These are phyloP conservation scores for Pluvialis apricaria DNA, from an alignment of 2,113 vertebrate genomes.

Conservation along the genomic window DNA sequence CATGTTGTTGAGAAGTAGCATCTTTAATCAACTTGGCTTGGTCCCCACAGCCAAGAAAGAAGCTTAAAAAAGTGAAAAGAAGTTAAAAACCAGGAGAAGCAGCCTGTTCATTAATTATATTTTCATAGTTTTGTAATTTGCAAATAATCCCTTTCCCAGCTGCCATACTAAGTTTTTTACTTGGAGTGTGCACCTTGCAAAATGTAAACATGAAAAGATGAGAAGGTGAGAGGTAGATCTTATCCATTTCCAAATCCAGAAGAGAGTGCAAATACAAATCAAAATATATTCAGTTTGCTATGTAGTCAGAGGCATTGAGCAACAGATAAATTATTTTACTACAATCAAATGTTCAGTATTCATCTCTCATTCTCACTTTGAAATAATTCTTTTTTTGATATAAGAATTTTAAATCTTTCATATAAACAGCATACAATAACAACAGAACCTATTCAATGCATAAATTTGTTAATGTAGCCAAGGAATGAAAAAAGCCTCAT, in stretches of 20 bases:
- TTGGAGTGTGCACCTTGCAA: not conserved
- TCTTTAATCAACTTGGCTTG: not conserved
- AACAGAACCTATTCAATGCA: not conserved
- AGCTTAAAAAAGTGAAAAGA: not conserved
- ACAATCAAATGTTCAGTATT: not conserved
- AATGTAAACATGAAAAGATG: not conserved
- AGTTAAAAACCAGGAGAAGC: not conserved
- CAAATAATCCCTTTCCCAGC: not conserved
- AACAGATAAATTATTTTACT: not conserved
- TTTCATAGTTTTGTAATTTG: not conserved
- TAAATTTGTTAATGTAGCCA: not conserved
- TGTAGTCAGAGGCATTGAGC: not conserved
- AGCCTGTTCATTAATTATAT: not conserved
- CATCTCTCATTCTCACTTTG: not conserved
- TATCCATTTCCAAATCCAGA: not conserved
- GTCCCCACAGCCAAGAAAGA: not conserved
- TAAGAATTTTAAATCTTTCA: not conserved
- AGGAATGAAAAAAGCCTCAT: not conserved
- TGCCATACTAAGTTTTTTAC: not conserved
- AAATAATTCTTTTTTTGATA: not conserved
- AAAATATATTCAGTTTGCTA: not conserved
- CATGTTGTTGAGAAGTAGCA: not conserved
- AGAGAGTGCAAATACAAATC: not conserved
- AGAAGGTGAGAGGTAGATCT: not conserved
- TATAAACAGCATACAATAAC: not conserved